Conservation (phyloP, 1,140 invertebrate genomes). For the Eulimnadia texana region DNA sequence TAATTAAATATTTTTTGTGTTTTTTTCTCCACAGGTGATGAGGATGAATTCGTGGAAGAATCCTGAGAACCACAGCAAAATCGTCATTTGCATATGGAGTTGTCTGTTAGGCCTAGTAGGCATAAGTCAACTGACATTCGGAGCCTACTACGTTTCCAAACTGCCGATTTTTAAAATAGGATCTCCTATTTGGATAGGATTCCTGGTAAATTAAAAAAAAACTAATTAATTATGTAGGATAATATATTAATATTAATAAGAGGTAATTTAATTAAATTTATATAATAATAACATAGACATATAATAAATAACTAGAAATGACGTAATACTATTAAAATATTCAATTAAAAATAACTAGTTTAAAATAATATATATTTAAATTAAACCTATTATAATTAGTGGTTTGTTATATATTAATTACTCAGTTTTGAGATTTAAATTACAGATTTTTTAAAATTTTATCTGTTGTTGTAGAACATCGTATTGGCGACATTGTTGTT, state of each 20-base stretch:
- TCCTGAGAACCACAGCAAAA: not conserved
- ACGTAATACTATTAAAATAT: no score
- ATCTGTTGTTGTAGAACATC: not conserved
- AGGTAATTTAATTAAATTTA: no score
- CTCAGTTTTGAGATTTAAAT: no score
- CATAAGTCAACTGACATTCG: constrained; percentile 11
- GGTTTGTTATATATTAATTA: not conserved
- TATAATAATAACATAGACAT: no score
- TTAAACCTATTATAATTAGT: not conserved
- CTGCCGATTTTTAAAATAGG: constrained; percentile 12
- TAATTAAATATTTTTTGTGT: no score
- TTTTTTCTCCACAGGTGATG: not conserved
- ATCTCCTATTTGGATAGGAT: constrained; percentile 10
- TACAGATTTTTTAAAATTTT: not conserved
- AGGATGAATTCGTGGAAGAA: not conserved
- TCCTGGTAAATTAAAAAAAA: constrained; percentile 12
- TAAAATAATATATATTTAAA: no score
- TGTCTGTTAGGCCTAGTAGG: constrained; percentile 10
- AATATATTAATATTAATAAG: no score
- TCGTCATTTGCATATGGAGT: constrained; percentile 10
- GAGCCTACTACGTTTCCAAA: constrained; percentile 14
- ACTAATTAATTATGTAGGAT: no score
- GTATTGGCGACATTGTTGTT: not conserved
- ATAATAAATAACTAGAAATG: no score
- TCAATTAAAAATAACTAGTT: no score